These are phyloP conservation scores for Brachyrhaphis roseni DNA, from an alignment of 2,797 vertebrate species.

Conservation along the genomic window DNA sequence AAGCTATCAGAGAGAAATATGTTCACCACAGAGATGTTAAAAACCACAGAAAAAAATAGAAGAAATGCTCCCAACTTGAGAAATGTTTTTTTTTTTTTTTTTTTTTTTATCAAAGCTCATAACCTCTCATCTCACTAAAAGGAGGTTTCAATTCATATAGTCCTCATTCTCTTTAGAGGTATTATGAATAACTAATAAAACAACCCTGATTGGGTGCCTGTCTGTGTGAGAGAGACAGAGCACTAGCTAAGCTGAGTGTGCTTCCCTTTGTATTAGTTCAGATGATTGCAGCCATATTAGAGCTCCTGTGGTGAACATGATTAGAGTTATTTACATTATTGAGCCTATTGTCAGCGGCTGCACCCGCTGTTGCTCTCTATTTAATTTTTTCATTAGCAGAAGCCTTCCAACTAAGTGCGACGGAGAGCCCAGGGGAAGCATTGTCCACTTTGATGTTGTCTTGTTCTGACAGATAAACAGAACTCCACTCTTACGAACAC, in stretches of 20 bases:
- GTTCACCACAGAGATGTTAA: constrained; percentile 27
- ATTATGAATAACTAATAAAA: constrained; percentile 32
- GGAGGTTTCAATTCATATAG: constrained; percentile 11
- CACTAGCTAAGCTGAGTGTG: constrained; percentile 20
- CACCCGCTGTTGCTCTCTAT: constrained; percentile 34
- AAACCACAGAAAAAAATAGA: constrained; percentile 13
- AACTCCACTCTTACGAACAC: constrained; percentile 35
- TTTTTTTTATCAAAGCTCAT: constrained; percentile 7
- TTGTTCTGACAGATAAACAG: constrained; percentile 53
- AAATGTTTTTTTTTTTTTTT: constrained; percentile 1
- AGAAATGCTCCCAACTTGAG: constrained; percentile 19
- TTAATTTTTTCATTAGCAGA: constrained; percentile 51
- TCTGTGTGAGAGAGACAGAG: neutral
- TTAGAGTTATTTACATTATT: constrained; percentile 64
- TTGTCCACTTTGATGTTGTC: constrained; percentile 58
- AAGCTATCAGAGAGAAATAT: constrained; percentile 41
- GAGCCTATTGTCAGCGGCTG: constrained; percentile 47
- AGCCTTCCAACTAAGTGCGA: constrained; percentile 34
- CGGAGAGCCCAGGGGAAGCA: constrained; percentile 44
- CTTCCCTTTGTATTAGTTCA: constrained; percentile 31
- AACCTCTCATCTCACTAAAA: constrained; percentile 9
- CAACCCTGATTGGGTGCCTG: constrained; percentile 13
- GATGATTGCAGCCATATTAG: constrained; percentile 29
- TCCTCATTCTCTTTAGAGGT: constrained; percentile 28
- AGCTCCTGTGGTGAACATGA: constrained; percentile 49